phyloP scores from a whole-genome alignment of 2,113 vertebrate genomes.

The Hypocryptadius cinnamomeus region DNA sequence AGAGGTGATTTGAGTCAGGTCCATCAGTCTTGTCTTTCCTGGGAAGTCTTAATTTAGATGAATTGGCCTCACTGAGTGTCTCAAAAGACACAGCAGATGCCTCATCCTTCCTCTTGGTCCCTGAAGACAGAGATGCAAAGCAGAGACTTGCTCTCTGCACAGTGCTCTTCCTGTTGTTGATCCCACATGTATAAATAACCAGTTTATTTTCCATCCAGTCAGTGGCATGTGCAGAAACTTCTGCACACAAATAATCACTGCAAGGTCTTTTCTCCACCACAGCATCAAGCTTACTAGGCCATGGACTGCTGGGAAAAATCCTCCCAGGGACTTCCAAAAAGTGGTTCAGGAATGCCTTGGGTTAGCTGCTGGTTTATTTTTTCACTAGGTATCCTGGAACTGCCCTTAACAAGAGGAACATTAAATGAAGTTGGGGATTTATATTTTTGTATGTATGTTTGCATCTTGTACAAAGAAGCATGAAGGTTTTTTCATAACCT shows the following conservation, averaged over 20 bases:
- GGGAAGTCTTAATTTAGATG: not conserved
- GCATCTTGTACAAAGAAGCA: not conserved
- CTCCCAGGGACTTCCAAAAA: not conserved
- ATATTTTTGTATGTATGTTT: not conserved
- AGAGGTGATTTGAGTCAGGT: not conserved
- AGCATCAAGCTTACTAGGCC: not conserved
- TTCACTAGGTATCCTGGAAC: not conserved
- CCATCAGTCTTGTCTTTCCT: not conserved
- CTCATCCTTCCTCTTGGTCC: not conserved
- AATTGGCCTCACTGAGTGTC: not conserved
- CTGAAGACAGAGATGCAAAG: not conserved
- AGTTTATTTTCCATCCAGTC: not conserved
- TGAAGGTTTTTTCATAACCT: not conserved
- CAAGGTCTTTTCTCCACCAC: not conserved
- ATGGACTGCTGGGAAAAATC: not conserved
- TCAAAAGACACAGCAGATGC: not conserved
- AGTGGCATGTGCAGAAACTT: not conserved
- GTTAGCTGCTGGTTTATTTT: not conserved
- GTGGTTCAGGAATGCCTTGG: not conserved
- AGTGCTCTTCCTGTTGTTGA: not conserved
- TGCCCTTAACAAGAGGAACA: not conserved
- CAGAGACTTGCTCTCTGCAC: not conserved
- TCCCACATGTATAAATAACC: not conserved
- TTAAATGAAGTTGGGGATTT: not conserved
- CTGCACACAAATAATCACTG: not conserved